Base-by-base conservation (phyloP, 2,888 invertebrate species). In the Mesorhabditis sp. region DNA sequence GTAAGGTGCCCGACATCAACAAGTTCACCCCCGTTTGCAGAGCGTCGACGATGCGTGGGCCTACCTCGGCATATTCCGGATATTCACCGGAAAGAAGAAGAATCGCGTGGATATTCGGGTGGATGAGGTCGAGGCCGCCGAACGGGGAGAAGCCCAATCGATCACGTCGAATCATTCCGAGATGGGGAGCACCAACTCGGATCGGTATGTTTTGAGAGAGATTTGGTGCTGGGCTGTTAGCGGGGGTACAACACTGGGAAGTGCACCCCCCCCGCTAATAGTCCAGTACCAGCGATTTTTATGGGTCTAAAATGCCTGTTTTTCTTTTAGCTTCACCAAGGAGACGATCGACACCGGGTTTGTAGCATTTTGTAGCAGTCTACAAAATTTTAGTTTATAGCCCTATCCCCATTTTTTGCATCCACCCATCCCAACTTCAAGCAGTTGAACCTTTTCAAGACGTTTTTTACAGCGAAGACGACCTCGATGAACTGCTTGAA, bases 401-500 rank as follows among this genome's bases (percentile, higher is more conserved):
- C 28, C 28, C 28, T 28, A 28, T 28, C 28, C 28, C 28, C 28
- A 28, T 28, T 28, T 28, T 28, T 28, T 28, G 28, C 28, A 28
- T 2, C 28, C 28, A 28, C 28, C 28, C 28, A 28, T 28, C 28
- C 28, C 28, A 28, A 28, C 2, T 28, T 28, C 28, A 28, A 28
- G 28, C 1, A 28, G 28, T 28, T 28, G 28, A 28, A 28, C 28
- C 28, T 28, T 28, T 28, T 28, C 28, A 28, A 28, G 28, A 50
- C n/a, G 2, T 50, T 2, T 50, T 50, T 50, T 50, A n/a, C 58
- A 50, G 58, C 7, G 58, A 50, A 50, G n/a, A 50, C n/a, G 58
- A 50, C 58, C 58, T 50, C 63, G 74, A 77, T 7, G 72, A 74
- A 41, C 72, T 77, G 28, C 74, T 72, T 43, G 72, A 76, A 44